phyloP scores from a whole-genome alignment of 1,140 invertebrate species.

The Carcinoscorpius rotundicauda region DNA sequence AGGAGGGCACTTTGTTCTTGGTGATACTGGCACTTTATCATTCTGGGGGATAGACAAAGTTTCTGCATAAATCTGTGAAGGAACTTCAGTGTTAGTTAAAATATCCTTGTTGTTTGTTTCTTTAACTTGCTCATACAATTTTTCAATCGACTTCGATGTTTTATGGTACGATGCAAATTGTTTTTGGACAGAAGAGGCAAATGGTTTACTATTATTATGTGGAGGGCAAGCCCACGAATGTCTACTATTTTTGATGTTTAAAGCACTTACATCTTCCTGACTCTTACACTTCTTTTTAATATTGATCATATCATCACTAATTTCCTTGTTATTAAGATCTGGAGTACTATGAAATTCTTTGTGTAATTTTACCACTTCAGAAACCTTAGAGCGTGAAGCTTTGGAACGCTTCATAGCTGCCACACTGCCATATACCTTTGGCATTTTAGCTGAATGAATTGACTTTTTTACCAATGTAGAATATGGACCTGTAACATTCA shows the following conservation, averaged over 20 bases:
- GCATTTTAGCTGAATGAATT: slow-evolving; percentile 35
- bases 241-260: slow-evolving; percentile 22
- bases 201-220: slow-evolving; percentile 10
- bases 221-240: slow-evolving; percentile 31
- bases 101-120: background rate
- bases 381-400: slow-evolving; percentile 24
- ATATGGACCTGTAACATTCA: slow-evolving; percentile 6
- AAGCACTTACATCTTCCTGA: slow-evolving; percentile 31
- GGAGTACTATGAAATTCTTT: slow-evolving; percentile 80
- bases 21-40: slow-evolving; percentile 23
- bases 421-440: slow-evolving; percentile 78
- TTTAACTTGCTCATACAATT: slow-evolving; percentile 15
- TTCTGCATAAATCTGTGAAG: slow-evolving; percentile 21
- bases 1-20: slow-evolving; percentile 43
- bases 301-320: slow-evolving; percentile 8
- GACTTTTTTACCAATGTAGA: slow-evolving; percentile 14
- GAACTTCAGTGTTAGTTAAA: slow-evolving; percentile 1
- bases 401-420: slow-evolving; percentile 81
- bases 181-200: no score
- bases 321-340: slow-evolving; percentile 42
- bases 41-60: slow-evolving; percentile 19
- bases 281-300: slow-evolving; percentile 28
- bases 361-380: slow-evolving; percentile 34
- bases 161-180: background rate
- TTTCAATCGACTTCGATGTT: slow-evolving; percentile 16